phyloP scores from a whole-genome alignment of 1,140 invertebrate genomes.

The Solen grandis region DNA sequence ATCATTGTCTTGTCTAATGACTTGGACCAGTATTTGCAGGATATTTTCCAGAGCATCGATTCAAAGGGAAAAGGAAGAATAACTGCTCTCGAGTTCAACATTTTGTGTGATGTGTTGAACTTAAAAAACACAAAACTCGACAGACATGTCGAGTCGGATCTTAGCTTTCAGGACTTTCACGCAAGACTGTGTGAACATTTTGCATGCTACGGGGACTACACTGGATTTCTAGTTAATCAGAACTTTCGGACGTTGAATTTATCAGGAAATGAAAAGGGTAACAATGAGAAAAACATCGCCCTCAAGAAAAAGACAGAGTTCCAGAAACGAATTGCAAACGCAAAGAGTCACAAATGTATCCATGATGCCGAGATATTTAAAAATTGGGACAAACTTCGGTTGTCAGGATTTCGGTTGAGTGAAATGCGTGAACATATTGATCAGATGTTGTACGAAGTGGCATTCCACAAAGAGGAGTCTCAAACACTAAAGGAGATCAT shows the following conservation, averaged over 20 bases:
- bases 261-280: slow-evolving; percentile 3
- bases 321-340: slow-evolving; percentile 41
- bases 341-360: slow-evolving; percentile 37
- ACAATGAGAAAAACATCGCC: slow-evolving; percentile 5
- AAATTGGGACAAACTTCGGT: slow-evolving; percentile 53
- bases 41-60: slow-evolving; percentile 54
- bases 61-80: slow-evolving; percentile 48
- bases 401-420: slow-evolving; percentile 52
- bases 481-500: slow-evolving; percentile 55
- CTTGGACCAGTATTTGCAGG: slow-evolving; percentile 53
- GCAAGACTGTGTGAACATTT: slow-evolving; percentile 51
- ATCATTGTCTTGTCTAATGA: slow-evolving; percentile 51
- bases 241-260: slow-evolving; percentile 27
- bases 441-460: slow-evolving; percentile 47
- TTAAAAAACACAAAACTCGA: slow-evolving; percentile 13
- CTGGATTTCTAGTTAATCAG: slow-evolving; percentile 50
- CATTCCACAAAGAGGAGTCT: slow-evolving; percentile 52
- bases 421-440: slow-evolving; percentile 52
- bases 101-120: slow-evolving; percentile 50
- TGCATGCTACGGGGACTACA: slow-evolving; percentile 53
- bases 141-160: neutral
- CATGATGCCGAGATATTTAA: slow-evolving; percentile 52
- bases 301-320: slow-evolving; percentile 28
- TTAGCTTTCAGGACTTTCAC: slow-evolving; percentile 48
- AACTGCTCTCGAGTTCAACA: slow-evolving; percentile 20